phyloP scores from a whole-genome alignment of 2,888 invertebrate species.

The Protodeltote pygarga region DNA sequence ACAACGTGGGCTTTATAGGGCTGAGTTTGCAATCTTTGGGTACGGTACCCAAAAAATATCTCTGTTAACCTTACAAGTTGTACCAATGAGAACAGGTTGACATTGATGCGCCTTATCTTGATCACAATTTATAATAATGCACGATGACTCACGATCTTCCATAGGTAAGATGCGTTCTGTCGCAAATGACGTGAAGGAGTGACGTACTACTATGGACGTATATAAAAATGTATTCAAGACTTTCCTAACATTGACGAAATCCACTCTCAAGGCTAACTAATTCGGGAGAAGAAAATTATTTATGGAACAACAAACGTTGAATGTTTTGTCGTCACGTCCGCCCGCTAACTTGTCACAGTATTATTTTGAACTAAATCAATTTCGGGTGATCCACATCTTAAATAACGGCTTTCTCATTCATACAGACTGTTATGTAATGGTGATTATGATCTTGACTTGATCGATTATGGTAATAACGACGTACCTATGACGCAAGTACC shows the following conservation, averaged over 20 bases:
- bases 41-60: too few relatives aligned
- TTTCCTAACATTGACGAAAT: slow-evolving; percentile 35
- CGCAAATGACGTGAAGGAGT: slow-evolving; percentile 31
- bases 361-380: slow-evolving; percentile 39
- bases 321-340: slow-evolving; percentile 29
- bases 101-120: slow-evolving; percentile 57
- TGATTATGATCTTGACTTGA: slow-evolving; percentile 80
- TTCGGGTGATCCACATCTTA: slow-evolving; percentile 58
- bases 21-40: too few relatives aligned
- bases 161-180: slow-evolving; percentile 18
- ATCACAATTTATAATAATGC: slow-evolving; percentile 50
- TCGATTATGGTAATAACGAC: slow-evolving; percentile 80
- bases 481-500: slow-evolving; percentile 69
- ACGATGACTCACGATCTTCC: slow-evolving; percentile 51
- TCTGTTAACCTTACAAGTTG: slow-evolving; percentile 43
- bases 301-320: slow-evolving; percentile 42
- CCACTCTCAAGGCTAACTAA: slow-evolving; percentile 48
- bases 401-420: slow-evolving; percentile 71
- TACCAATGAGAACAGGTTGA: slow-evolving; percentile 60
- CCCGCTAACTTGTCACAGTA: slow-evolving; percentile 31
- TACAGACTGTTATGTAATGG: slow-evolving; percentile 69
- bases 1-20: too few relatives aligned
- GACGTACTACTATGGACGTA: slow-evolving; percentile 28
- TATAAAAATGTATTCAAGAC: slow-evolving; percentile 19
- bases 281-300: slow-evolving; percentile 47